These are phyloP conservation scores for Diarsia dahlii DNA, from an alignment of 2,888 invertebrate species.

Conservation along the genomic window DNA sequence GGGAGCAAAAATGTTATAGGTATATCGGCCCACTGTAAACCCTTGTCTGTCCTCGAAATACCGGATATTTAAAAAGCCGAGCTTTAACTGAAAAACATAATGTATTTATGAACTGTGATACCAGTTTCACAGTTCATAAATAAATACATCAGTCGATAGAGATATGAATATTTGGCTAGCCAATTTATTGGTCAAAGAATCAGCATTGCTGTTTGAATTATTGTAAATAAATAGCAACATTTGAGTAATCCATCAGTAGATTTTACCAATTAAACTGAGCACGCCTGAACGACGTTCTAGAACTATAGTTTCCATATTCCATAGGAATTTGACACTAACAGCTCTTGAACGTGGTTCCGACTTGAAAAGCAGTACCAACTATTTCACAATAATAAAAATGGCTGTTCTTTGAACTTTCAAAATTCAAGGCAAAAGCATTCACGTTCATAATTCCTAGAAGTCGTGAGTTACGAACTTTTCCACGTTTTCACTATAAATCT, in stretches of 20 bases:
- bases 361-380: not conserved
- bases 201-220: no score
- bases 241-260: no score
- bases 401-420: not conserved
- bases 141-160: not conserved
- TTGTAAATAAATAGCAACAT: no score
- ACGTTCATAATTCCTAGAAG: constrained; percentile 11
- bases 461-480: constrained; percentile 11
- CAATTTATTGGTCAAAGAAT: no score
- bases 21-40: not conserved
- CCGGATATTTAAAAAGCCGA: constrained; percentile 15
- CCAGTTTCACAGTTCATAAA: not conserved
- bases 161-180: no score
- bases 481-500: constrained; percentile 31
- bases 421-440: constrained; percentile 14
- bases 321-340: not conserved
- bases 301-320: not conserved
- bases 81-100: not conserved
- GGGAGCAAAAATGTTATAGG: not conserved
- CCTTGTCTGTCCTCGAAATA: not conserved
- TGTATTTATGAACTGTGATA: constrained; percentile 4
- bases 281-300: not conserved
- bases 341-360: not conserved
- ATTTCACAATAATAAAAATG: constrained; percentile 6
- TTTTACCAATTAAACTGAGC: not conserved